These are phyloP conservation scores for Eospalax fontanierii DNA, from an alignment of 2,797 vertebrate genomes.

Conservation along the genomic window DNA sequence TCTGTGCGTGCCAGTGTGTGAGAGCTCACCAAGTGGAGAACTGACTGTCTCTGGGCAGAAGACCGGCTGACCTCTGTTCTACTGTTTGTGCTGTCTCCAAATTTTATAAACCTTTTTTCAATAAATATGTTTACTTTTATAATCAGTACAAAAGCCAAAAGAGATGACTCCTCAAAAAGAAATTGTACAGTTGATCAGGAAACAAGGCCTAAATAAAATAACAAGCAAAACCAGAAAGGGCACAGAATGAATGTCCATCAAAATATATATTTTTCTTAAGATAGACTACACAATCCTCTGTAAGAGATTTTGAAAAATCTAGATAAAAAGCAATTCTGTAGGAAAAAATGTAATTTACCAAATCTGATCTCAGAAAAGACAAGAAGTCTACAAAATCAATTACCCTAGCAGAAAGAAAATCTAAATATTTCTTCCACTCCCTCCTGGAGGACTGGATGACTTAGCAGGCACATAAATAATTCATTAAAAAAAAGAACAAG, in stretches of 20 bases:
- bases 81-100: constrained; percentile 39
- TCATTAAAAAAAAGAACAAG: constrained; percentile 26
- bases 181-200: constrained; percentile 5
- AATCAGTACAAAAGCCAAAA: constrained; percentile 66
- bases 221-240: constrained; percentile 58
- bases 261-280: neutral
- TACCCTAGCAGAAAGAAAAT: neutral
- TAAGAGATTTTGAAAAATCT: constrained; percentile 37
- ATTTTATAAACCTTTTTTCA: constrained; percentile 53
- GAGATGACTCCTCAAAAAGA: neutral
- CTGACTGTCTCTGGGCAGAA: neutral
- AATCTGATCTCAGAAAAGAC: constrained; percentile 30
- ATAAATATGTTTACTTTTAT: constrained; percentile 68
- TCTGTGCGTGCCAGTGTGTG: neutral
- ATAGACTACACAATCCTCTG: neutral
- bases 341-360: constrained; percentile 32
- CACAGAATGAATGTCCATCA: constrained; percentile 8
- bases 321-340: neutral
- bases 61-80: constrained; percentile 16
- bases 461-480: neutral
- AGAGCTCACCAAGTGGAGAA: neutral
- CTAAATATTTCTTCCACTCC: neutral
- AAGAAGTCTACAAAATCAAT: constrained; percentile 14
- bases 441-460: neutral
- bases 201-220: constrained; percentile 46